phyloP scores from a whole-genome alignment of 2,797 vertebrate species.

The Pangasius djambal region DNA sequence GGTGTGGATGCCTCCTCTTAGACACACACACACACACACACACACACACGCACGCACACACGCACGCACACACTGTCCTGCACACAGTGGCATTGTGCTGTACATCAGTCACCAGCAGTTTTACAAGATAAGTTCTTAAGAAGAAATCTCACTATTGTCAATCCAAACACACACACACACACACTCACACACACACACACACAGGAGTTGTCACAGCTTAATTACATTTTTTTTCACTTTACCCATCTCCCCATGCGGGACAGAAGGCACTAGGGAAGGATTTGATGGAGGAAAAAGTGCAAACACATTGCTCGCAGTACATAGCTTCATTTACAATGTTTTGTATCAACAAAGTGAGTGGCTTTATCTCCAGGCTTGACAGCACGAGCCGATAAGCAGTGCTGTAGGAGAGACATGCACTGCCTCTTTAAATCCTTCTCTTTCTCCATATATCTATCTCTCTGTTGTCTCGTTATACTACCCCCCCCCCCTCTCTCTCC shows the following conservation, averaged over 20 bases:
- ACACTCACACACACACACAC: not conserved
- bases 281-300: conserved; percentile 23
- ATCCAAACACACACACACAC: conserved; percentile 1
- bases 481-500: conserved; percentile 38
- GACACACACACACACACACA: conserved; percentile 23
- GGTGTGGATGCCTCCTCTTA: conserved; percentile 30
- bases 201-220: not conserved
- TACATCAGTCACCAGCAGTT: not conserved
- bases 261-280: conserved; percentile 24
- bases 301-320: conserved; percentile 42
- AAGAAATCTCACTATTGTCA: not conserved
- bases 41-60: not conserved
- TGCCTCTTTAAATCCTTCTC: conserved; percentile 75
- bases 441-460: conserved; percentile 67
- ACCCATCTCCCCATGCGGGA: conserved; percentile 13
- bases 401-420: conserved; percentile 59
- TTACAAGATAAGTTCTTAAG: conserved; percentile 6
- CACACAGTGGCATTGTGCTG: not conserved
- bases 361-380: conserved; percentile 61
- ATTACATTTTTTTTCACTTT: conserved; percentile 6
- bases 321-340: conserved; percentile 60
- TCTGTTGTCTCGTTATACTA: conserved; percentile 44
- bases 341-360: conserved; percentile 61
- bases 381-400: conserved; percentile 62
- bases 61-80: not conserved